Conservation (phyloP, 2,888 invertebrate species). For the Acleris sparsana region DNA sequence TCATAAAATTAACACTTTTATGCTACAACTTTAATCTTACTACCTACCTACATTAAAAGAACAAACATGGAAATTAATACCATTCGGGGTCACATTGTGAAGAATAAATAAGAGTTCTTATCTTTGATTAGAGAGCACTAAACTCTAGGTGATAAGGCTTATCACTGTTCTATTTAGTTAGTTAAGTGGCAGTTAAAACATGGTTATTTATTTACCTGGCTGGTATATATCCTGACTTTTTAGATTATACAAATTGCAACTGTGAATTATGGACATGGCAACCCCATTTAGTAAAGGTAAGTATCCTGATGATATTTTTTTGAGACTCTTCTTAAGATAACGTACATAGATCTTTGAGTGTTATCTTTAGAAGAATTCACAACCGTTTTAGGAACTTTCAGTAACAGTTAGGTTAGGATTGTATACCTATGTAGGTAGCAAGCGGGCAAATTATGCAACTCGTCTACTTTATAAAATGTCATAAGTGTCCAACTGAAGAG, state of each 20-base stretch:
- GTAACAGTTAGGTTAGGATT: too few species aligned
- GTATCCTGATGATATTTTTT: too few species aligned
- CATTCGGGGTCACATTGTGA: slow-evolving; percentile 57
- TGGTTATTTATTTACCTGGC: slow-evolving; percentile 49
- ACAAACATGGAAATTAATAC: slow-evolving; percentile 44
- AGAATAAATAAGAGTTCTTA: slow-evolving; percentile 64
- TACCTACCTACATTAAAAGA: neutral
- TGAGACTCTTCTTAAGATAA: too few species aligned
- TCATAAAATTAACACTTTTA: neutral
- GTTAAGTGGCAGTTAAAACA: slow-evolving; percentile 47
- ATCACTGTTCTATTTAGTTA: slow-evolving; percentile 60
- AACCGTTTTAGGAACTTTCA: too few species aligned
- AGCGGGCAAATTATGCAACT: too few species aligned
- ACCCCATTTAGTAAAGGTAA: too few species aligned
- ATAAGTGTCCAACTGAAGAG: too few species aligned
- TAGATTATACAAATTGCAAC: neutral
- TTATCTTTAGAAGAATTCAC: too few species aligned
- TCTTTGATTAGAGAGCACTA: slow-evolving; percentile 62
- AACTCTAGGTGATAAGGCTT: slow-evolving; percentile 38
- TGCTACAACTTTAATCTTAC: neutral
- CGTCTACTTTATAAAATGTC: too few species aligned
- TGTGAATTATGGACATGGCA: too few species aligned
- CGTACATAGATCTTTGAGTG: too few species aligned
- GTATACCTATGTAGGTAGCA: too few species aligned
- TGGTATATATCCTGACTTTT: neutral